These are phyloP conservation scores for Neogobius melanostomus DNA, from an alignment of 2,113 vertebrate genomes.

Conservation along the genomic window DNA sequence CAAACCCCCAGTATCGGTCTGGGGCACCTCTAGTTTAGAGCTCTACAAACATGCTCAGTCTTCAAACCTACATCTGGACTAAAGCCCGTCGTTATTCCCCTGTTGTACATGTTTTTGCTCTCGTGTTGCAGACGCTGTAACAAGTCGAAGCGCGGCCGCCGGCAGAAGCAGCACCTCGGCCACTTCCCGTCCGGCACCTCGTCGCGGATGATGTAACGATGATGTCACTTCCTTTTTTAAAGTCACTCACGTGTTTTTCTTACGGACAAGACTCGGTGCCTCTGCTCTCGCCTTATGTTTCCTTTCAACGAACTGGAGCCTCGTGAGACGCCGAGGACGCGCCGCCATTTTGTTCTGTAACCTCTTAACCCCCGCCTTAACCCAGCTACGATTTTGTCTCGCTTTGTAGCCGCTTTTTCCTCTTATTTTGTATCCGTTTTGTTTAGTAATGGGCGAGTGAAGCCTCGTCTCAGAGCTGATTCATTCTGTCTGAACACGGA, in stretches of 20 bases:
- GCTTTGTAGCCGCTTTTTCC: too few species aligned
- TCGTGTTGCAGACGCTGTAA: conserved; percentile 89
- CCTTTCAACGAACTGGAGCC: neutral
- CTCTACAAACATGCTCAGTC: too few species aligned
- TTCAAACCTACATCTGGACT: too few species aligned
- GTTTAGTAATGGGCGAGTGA: too few species aligned
- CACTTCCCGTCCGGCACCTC: conserved; percentile 95
- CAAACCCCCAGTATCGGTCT: too few species aligned
- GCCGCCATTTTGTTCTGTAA: neutral
- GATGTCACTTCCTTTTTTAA: neutral
- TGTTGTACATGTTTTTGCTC: conserved; percentile 3
- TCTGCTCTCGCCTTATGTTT: conserved; percentile 54
- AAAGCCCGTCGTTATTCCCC: neutral
- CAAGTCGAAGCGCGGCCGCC: conserved; percentile 92
- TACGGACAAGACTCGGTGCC: neutral
- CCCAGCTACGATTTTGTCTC: too few species aligned
- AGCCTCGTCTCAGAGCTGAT: too few species aligned
- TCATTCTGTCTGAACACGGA: too few species aligned
- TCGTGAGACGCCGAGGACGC: neutral
- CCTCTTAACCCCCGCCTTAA: too few species aligned
- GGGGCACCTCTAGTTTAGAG: too few species aligned
- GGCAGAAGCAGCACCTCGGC: conserved; percentile 97
- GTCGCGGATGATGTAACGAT: conserved; percentile 91
- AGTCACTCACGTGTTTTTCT: neutral
- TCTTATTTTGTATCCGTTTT: too few species aligned